Percentiles rank a stretch among this genome's conserved stretches.
Evolutionary conservation across 2,797 vertebrate genomes (phyloP).

Genomic region (Garrulus glandarius): DNA sequence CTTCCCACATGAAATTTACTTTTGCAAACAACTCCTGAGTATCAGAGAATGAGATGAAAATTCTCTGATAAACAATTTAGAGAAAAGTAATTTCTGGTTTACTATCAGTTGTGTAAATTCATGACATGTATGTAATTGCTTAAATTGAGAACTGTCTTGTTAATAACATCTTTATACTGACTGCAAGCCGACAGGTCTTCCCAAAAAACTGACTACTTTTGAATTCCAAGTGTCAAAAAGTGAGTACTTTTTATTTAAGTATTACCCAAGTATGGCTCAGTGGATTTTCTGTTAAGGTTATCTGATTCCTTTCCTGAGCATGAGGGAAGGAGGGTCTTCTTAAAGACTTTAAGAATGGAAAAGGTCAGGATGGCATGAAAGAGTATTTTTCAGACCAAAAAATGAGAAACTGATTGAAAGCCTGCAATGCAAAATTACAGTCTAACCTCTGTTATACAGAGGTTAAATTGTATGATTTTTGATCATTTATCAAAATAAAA

Average conservation of each 20-base stretch:
- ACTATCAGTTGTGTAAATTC: background rate
- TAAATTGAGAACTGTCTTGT: background rate
- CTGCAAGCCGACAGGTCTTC: background rate
- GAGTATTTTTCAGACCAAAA: background rate
- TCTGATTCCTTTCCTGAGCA: background rate
- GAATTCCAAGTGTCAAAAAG: background rate
- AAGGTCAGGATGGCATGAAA: background rate
- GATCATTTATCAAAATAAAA: background rate
- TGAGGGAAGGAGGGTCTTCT: background rate
- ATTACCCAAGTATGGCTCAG: background rate
- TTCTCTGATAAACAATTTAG: background rate
- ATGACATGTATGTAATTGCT: background rate
- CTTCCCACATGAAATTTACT: background rate
- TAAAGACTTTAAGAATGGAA: background rate
- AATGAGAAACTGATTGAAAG: background rate
- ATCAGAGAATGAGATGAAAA: background rate
- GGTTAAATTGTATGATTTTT: background rate
- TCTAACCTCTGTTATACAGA: background rate
- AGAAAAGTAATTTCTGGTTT: background rate
- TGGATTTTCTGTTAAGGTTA: background rate
- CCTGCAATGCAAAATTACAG: background rate
- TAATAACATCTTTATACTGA: background rate
- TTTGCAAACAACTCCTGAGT: background rate
- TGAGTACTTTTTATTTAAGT: background rate
- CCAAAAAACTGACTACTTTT: background rate